phyloP scores from a whole-genome alignment of 2,888 invertebrate species.

The Podabrus alpinus region DNA sequence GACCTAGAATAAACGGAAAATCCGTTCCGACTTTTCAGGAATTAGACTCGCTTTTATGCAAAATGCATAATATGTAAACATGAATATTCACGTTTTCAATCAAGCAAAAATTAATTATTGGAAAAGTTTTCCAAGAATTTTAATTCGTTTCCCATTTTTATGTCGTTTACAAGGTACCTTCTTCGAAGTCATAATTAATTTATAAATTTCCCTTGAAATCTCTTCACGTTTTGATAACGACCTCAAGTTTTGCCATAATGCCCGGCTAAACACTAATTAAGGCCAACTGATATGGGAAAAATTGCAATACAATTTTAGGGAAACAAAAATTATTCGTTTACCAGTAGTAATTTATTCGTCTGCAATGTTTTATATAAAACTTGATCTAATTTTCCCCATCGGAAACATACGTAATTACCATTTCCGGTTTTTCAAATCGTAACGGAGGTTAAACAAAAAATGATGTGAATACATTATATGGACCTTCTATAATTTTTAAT shows the following conservation, averaged over 20 bases:
- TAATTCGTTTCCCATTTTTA: background rate
- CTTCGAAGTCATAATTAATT: background rate
- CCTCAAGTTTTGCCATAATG: background rate
- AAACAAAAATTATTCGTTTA: background rate
- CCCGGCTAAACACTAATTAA: background rate
- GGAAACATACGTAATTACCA: background rate
- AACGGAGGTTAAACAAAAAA: background rate
- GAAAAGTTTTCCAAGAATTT: background rate
- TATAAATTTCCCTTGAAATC: conserved; percentile 6
- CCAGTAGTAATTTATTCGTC: background rate
- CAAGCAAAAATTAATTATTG: background rate
- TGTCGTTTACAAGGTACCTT: background rate
- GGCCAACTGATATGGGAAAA: background rate
- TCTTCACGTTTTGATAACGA: conserved; percentile 5
- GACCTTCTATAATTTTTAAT: background rate
- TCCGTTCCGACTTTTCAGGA: background rate
- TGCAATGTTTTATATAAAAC: background rate
- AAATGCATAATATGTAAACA: background rate
- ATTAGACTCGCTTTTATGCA: background rate
- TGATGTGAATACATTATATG: background rate
- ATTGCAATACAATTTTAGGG: background rate
- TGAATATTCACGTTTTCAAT: background rate
- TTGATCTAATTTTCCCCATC: background rate
- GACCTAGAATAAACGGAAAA: background rate
- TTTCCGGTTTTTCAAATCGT: background rate